Percentiles rank a stretch among this genome's conserved stretches.
Conservation (phyloP, 2,113 vertebrate species). For the Aplodontia rufa region DNA sequence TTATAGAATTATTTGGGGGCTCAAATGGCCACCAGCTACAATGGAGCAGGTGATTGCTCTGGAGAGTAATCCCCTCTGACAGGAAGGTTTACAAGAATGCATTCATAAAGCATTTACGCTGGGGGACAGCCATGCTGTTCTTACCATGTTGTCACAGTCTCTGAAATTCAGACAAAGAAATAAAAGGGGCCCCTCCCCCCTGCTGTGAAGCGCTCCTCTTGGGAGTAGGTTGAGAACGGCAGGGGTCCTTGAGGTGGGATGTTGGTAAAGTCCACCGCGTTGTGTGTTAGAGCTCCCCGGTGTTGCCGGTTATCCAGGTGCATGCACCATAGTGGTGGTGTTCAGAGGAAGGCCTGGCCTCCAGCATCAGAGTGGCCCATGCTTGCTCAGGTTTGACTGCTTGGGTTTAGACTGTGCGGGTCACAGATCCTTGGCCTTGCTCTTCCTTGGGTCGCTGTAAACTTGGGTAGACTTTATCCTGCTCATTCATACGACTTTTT, state of each 20-base stretch:
- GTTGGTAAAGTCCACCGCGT: neutral
- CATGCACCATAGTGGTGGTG: fast-evolving
- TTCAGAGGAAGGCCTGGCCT: neutral
- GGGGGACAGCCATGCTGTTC: slow-evolving; percentile 71
- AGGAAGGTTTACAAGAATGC: slow-evolving; percentile 80
- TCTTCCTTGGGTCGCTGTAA: neutral
- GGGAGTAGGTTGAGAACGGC: neutral
- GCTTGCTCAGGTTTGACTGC: neutral
- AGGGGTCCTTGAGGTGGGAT: neutral
- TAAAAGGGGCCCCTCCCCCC: neutral
- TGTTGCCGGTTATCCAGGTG: fast-evolving
- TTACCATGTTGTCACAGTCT: slow-evolving; percentile 66
- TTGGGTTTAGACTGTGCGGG: neutral
- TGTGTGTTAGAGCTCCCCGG: neutral
- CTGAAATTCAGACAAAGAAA: slow-evolving; percentile 53
- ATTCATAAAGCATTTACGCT: slow-evolving; percentile 80
- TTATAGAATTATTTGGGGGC: slow-evolving; percentile 73
- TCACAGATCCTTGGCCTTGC: neutral
- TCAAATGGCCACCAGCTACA: slow-evolving; percentile 79
- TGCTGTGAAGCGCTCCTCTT: neutral
- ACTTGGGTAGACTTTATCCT: neutral
- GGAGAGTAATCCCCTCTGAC: slow-evolving; percentile 81
- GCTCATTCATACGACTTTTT: neutral
- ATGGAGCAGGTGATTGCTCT: slow-evolving; percentile 73
- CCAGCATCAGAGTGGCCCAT: fast-evolving